Evolutionary conservation across 2,888 invertebrate species (phyloP).

Genomic region (Steinernema carpocapsae): DNA sequence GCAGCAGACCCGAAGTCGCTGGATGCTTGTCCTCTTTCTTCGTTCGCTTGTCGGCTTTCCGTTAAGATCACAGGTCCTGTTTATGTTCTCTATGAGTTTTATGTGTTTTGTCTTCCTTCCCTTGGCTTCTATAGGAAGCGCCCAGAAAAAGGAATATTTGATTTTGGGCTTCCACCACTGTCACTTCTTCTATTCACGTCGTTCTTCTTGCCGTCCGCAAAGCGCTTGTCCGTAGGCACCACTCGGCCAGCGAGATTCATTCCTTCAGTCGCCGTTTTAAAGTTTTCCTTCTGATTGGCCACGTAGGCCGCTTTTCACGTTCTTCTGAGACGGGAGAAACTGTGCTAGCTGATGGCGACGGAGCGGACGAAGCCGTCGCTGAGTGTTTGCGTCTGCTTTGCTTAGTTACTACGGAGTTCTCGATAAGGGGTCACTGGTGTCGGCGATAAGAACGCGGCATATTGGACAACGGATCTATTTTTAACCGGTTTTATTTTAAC

Average conservation of each 20-base stretch:
- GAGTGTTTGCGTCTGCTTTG: no score
- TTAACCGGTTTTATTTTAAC: no score
- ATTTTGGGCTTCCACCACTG: background rate
- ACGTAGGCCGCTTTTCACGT: no score
- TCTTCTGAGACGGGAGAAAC: no score
- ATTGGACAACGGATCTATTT: no score
- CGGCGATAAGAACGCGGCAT: no score
- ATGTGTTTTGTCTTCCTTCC: background rate
- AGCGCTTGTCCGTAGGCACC: background rate
- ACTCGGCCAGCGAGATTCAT: background rate
- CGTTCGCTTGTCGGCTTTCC: background rate
- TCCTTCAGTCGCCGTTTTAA: background rate
- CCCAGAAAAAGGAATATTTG: background rate
- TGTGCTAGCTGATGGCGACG: no score
- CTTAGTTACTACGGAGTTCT: no score
- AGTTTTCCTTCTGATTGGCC: constrained; percentile 30
- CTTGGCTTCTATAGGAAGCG: background rate
- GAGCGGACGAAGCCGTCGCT: no score
- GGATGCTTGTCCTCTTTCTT: background rate
- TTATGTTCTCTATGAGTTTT: background rate
- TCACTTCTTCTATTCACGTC: background rate
- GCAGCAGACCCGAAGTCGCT: background rate
- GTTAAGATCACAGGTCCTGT: constrained; percentile 4
- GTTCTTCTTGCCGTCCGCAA: background rate
- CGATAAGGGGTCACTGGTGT: no score